Evolutionary conservation across 2,888 invertebrate species (phyloP).

Genomic region (Perizoma flavofasciatum): DNA sequence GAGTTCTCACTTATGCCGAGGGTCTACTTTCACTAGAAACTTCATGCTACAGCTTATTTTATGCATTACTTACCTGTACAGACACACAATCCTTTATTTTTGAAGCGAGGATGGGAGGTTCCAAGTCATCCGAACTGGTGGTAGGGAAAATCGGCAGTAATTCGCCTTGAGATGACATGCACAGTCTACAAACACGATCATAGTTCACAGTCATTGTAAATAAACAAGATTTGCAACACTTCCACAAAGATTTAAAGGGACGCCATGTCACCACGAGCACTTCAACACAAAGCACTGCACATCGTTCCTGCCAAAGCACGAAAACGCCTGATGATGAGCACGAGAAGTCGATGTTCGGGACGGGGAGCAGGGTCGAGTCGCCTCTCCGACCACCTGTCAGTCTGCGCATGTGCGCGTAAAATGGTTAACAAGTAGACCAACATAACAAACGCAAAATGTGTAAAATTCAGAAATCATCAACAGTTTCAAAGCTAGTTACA

Average conservation of each 20-base stretch:
- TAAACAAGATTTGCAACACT: slow-evolving; percentile 72
- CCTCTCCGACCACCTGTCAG: slow-evolving; percentile 83
- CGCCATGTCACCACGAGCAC: slow-evolving; percentile 83
- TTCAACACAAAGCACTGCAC: slow-evolving; percentile 83
- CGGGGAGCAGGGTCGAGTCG: slow-evolving; percentile 76
- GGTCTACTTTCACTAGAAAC: slow-evolving; percentile 82
- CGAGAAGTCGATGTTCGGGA: slow-evolving; percentile 83
- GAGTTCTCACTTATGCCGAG: slow-evolving; percentile 78
- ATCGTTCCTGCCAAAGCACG: slow-evolving; percentile 81
- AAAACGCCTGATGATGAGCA: slow-evolving; percentile 84
- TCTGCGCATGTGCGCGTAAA: slow-evolving; percentile 84
- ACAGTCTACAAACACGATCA: slow-evolving; percentile 85
- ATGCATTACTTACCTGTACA: slow-evolving; percentile 85
- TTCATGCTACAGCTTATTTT: slow-evolving; percentile 62
- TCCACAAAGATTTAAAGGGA: slow-evolving; percentile 70
- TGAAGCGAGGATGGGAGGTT: slow-evolving; percentile 81
- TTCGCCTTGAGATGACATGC: slow-evolving; percentile 85
- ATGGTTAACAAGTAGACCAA: slow-evolving; percentile 69
- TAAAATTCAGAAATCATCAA: slow-evolving; percentile 56
- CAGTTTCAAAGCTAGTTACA: slow-evolving; percentile 40
- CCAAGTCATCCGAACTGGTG: slow-evolving; percentile 81
- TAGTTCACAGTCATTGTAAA: slow-evolving; percentile 82
- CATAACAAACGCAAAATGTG: slow-evolving; percentile 58
- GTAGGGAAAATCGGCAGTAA: slow-evolving; percentile 85
- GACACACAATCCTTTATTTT: slow-evolving; percentile 87